Percentiles rank a stretch among this genome's conserved stretches.
These are phyloP conservation scores for Cheilosia impressa DNA, from an alignment of 2,888 invertebrate species.

Conservation along the genomic window DNA sequence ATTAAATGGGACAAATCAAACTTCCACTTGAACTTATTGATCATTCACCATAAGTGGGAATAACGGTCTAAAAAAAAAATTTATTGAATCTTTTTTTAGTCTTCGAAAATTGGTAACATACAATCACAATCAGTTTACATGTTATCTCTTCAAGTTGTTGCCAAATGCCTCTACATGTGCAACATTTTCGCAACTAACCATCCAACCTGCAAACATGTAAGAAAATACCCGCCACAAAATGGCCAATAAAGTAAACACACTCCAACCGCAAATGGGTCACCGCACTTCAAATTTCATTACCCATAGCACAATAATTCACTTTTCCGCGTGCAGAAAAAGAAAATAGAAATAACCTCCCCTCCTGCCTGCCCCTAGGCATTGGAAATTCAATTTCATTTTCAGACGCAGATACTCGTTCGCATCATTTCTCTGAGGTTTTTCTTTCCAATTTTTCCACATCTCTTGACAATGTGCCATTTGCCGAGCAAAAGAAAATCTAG, in stretches of 20 bases:
- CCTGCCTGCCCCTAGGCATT: background rate
- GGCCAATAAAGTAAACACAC: conserved; percentile 16
- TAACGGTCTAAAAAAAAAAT: too few relatives aligned
- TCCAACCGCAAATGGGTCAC: conserved; percentile 30
- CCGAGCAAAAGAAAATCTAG: conserved; percentile 8
- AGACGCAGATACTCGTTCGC: conserved; percentile 2
- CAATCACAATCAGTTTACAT: too few relatives aligned
- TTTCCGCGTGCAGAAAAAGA: conserved; percentile 14
- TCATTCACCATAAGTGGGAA: too few relatives aligned
- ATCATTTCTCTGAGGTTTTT: background rate
- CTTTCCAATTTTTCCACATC: background rate
- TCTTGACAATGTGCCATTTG: background rate
- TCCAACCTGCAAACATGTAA: background rate
- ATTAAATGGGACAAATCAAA: too few relatives aligned
- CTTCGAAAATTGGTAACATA: too few relatives aligned
- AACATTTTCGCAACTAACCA: too few relatives aligned
- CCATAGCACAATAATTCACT: conserved; percentile 8
- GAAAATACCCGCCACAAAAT: conserved; percentile 9
- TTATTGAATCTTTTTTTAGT: too few relatives aligned
- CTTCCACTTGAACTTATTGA: too few relatives aligned
- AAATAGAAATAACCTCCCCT: background rate
- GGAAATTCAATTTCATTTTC: conserved; percentile 14
- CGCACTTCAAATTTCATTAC: conserved; percentile 29
- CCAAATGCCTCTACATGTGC: too few relatives aligned
- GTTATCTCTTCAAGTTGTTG: too few relatives aligned